Evolutionary conservation across 2,113 vertebrate genomes (phyloP).

Genomic region (Sylvia atricapilla): DNA sequence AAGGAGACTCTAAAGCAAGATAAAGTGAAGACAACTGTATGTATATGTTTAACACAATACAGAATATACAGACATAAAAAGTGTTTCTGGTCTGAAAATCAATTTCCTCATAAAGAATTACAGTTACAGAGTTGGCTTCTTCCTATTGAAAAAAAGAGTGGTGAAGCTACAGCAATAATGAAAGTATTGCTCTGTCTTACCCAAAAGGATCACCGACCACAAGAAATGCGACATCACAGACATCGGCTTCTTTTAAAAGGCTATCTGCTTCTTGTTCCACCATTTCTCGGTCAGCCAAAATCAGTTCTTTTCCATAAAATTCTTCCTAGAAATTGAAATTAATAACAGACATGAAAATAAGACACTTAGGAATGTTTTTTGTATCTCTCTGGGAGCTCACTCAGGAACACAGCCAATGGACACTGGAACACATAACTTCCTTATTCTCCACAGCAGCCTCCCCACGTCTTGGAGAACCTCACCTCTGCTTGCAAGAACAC

Average conservation of each 20-base stretch:
- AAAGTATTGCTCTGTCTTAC: slow-evolving; percentile 74
- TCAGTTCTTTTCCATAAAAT: slow-evolving; percentile 89
- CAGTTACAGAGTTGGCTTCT: neutral
- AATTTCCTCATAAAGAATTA: neutral
- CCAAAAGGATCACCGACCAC: slow-evolving; percentile 98
- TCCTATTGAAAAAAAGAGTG: neutral
- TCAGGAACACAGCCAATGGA: neutral
- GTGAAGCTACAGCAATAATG: neutral
- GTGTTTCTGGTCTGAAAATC: neutral
- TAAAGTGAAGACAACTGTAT: neutral
- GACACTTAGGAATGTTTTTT: neutral
- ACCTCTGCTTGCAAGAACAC: neutral
- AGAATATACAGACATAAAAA: neutral
- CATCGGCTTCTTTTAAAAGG: slow-evolving; percentile 86
- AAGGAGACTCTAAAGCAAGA: neutral
- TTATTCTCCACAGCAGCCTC: neutral
- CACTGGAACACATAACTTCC: neutral
- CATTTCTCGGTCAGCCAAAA: slow-evolving; percentile 90
- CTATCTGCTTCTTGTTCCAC: slow-evolving; percentile 90
- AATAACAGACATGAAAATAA: slow-evolving; percentile 19
- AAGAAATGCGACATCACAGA: slow-evolving; percentile 88
- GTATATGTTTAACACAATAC: neutral
- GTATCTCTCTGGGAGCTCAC: neutral
- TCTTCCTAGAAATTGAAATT: slow-evolving; percentile 83
- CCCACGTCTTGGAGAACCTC: neutral